A percentile compares a stretch with the other conserved stretches of the same genome.
phyloP scores from a whole-genome alignment of 2,113 vertebrate genomes.

The Sinocyclocheilus anophthalmus region DNA sequence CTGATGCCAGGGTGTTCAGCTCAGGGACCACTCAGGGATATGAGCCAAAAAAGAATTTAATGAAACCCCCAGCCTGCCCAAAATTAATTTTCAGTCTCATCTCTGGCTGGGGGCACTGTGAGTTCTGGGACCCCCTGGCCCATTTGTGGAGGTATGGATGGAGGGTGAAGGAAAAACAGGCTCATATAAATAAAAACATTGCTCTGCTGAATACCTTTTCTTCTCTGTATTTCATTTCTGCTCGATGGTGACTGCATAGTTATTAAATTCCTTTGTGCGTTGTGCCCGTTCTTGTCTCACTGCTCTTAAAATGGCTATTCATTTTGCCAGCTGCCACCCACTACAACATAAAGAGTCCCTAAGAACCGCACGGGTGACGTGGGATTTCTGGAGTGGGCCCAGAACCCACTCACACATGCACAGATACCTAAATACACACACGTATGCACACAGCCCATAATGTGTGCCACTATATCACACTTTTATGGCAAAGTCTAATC shows the following conservation, averaged over 20 bases:
- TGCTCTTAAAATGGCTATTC: slow-evolving; percentile 63
- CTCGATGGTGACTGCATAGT: slow-evolving; percentile 60
- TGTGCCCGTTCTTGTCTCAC: slow-evolving; percentile 46
- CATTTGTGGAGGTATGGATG: slow-evolving; percentile 55
- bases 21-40: slow-evolving; percentile 73
- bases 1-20: slow-evolving; percentile 58
- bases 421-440: slow-evolving; percentile 26
- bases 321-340: slow-evolving; percentile 67
- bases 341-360: slow-evolving; percentile 41
- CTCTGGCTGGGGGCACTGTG: slow-evolving; percentile 68
- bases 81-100: slow-evolving; percentile 75
- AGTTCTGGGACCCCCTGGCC: slow-evolving; percentile 53
- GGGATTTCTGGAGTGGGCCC: slow-evolving; percentile 46
- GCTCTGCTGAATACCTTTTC: slow-evolving; percentile 41
- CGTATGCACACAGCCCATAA: background rate
- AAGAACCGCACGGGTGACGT: slow-evolving; percentile 36
- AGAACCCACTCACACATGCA: slow-evolving; percentile 24
- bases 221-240: slow-evolving; percentile 54
- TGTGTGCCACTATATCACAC: background rate
- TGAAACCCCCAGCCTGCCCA: slow-evolving; percentile 62
- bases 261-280: slow-evolving; percentile 71
- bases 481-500: background rate
- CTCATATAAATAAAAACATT: slow-evolving; percentile 40
- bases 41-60: slow-evolving; percentile 76
- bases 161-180: slow-evolving; percentile 2